phyloP scores from a whole-genome alignment of 2,797 vertebrate genomes.

The Enteromius trimaculatus region DNA sequence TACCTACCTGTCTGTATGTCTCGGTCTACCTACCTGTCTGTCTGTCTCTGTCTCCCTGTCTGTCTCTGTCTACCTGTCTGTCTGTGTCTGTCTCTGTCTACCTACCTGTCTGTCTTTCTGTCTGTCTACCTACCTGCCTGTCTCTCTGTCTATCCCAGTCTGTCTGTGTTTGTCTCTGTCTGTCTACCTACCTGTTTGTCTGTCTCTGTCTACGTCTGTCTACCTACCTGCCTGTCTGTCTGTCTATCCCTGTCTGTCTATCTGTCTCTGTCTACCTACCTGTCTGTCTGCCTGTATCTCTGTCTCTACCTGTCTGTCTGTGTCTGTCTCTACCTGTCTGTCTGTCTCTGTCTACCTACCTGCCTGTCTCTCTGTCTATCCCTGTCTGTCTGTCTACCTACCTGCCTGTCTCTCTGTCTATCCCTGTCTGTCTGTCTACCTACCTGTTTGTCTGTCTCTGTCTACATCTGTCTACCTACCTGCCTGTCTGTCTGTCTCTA shows the following conservation, averaged over 20 bases:
- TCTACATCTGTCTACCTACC: background rate
- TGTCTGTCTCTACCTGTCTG: too few relatives aligned
- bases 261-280: too few relatives aligned
- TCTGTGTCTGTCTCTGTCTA: background rate
- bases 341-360: too few relatives aligned
- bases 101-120: background rate
- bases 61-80: too few relatives aligned
- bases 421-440: background rate
- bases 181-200: too few relatives aligned
- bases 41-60: too few relatives aligned
- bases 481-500: background rate
- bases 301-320: too few relatives aligned
- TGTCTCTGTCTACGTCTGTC: rapidly evolving
- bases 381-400: background rate
- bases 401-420: background rate
- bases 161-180: background rate
- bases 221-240: background rate
- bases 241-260: too few relatives aligned
- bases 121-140: background rate
- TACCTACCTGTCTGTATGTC: background rate
- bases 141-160: too few relatives aligned
- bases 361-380: background rate
- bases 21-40: too few relatives aligned
- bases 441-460: background rate
- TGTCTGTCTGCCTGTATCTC: too few relatives aligned